A percentile compares a stretch with the other conserved stretches of the same genome.
Evolutionary conservation across 37 sponge, comb jelly and placozoan species (phyloP).

Genomic region (Amphimedon queenslandica): DNA sequence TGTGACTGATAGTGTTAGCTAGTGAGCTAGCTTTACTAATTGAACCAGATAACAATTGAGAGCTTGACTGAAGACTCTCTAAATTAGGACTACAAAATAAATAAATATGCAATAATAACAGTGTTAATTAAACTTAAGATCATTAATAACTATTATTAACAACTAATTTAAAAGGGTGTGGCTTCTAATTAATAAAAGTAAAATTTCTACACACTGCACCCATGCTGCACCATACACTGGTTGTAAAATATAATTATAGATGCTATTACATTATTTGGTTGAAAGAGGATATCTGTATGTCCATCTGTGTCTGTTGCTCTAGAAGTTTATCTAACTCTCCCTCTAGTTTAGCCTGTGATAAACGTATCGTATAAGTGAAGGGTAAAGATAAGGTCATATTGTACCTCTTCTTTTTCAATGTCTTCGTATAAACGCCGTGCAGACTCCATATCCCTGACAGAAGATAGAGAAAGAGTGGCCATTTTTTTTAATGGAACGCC

Average conservation of each 20-base stretch:
- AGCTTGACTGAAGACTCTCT: slow-evolving; percentile 16
- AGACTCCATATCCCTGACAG: background rate
- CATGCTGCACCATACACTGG: too few relatives aligned
- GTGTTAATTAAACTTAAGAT: too few relatives aligned
- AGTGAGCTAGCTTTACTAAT: slow-evolving; percentile 50
- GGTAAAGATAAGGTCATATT: background rate
- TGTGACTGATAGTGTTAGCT: slow-evolving; percentile 86
- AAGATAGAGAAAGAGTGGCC: background rate
- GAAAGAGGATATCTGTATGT: slow-evolving; percentile 53
- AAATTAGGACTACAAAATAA: slow-evolving; percentile 47
- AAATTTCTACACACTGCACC: too few relatives aligned
- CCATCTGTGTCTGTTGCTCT: slow-evolving; percentile 71
- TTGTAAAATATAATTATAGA: too few relatives aligned
- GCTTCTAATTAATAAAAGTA: too few relatives aligned
- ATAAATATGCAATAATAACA: background rate
- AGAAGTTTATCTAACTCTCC: slow-evolving; percentile 48
- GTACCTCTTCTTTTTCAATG: slow-evolving; percentile 10
- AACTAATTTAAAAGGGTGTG: too few relatives aligned
- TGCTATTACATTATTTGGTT: slow-evolving; percentile 63
- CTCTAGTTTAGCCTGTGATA: slow-evolving; percentile 23
- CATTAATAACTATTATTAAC: too few relatives aligned
- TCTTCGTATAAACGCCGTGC: background rate
- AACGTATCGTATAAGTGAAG: background rate
- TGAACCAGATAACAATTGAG: slow-evolving; percentile 18
- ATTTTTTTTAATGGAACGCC: too few relatives aligned